Base-by-base conservation (phyloP, 1,140 invertebrate genomes). In the Amphibalanus amphitrite region DNA sequence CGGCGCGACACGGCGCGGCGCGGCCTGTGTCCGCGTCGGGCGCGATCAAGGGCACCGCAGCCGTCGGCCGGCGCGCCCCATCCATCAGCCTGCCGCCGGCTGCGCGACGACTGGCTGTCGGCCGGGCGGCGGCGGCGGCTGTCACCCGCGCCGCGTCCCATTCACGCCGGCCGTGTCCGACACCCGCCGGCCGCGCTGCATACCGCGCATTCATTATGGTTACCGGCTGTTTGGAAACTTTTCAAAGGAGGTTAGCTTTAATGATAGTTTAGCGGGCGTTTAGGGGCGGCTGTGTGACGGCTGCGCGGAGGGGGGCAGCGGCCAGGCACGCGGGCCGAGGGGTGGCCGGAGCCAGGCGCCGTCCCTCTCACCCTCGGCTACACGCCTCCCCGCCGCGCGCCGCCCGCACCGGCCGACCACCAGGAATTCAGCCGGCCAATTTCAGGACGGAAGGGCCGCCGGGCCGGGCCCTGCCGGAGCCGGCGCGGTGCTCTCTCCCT, bases 221-320 rank as follows among this genome's bases (percentile, higher is more conserved):
- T 23, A 23, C 47, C 17, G 47, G 47, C 47, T 59, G 47, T 59
- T 59, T 59, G 47, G 13, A 59, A 59, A 59, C 47, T 59, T 59
- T 59, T 59, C 47, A 59, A 59, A 59, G 20, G 47, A 59, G 47
- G 47, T 59, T 59, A 59, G 47, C 47, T 59, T 59, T 59, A 59
- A 59, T 59, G 47, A 59, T 59, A 23, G 47, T 59, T 59, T 59
- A 59, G 47, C 47, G 6, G 47, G 47, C 47, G 47, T 59, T 59
- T 59, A 59, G 47, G 20, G 47, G 47, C 47, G 47, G 47, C 47
- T 23, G 47, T 13, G 47, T 59, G 47, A 59, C 47, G 47, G 47
- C 13, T 23, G 47, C 47, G 47, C 47, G 47, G 47, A 23, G 47
- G 47, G 47, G 47, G 47, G 47, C 47, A 23, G 47, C 47, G 47